These are phyloP conservation scores for Caenorhabditis angaria DNA, from an alignment of 2,888 invertebrate genomes.

Conservation along the genomic window DNA sequence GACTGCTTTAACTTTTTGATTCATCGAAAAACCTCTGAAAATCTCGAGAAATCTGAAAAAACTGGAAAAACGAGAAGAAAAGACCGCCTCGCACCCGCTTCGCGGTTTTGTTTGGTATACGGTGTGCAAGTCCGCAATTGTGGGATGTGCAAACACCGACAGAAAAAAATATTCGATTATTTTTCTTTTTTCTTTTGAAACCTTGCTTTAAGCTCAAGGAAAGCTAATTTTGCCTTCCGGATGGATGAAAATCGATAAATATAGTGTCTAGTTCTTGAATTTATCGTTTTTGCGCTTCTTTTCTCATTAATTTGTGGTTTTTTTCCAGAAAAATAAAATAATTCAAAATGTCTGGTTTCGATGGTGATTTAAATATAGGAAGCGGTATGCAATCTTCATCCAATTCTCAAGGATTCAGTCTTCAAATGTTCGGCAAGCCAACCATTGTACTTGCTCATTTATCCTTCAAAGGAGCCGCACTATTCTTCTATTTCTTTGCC, in stretches of 20 bases:
- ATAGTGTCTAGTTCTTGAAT: background rate
- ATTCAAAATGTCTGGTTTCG: conserved; percentile 49
- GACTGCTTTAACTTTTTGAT: too few species aligned
- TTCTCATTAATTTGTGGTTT: too few species aligned
- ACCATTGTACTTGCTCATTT: conserved; percentile 74
- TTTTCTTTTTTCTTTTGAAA: background rate
- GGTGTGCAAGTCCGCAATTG: conserved; percentile 8
- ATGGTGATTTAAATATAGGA: conserved; percentile 54
- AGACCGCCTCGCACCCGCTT: conserved; percentile 10
- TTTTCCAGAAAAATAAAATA: background rate
- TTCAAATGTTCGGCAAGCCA: conserved; percentile 61
- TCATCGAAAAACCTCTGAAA: background rate
- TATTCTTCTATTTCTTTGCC: conserved; percentile 88
- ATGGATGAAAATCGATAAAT: background rate
- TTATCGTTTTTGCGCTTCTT: too few species aligned
- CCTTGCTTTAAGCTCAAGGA: background rate
- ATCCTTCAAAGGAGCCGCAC: conserved; percentile 82
- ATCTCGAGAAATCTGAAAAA: conserved; percentile 2
- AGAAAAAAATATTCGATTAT: background rate
- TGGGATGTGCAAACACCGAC: background rate
- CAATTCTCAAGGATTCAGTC: conserved; percentile 46
- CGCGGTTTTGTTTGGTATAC: background rate
- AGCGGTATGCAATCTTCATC: conserved; percentile 21
- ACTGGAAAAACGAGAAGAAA: background rate
- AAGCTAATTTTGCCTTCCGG: background rate